phyloP scores from a whole-genome alignment of 2,888 invertebrate species.

The Diarsia rubi region DNA sequence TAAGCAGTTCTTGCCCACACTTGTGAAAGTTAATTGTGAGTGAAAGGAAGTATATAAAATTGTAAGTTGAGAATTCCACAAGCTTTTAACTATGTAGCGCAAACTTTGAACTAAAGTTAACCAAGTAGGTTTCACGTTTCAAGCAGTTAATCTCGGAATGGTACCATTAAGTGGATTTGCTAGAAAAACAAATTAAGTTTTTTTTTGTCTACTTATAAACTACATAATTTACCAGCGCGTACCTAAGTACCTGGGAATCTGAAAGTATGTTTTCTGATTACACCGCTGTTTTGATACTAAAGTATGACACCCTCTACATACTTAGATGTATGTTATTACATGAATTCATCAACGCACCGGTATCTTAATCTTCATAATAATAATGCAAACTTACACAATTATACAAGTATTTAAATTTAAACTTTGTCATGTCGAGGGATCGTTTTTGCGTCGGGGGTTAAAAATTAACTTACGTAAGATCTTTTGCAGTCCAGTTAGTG shows the following conservation, averaged over 20 bases:
- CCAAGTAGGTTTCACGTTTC: slow-evolving; percentile 5
- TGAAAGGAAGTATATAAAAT: slow-evolving; percentile 22
- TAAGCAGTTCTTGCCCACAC: slow-evolving; percentile 3
- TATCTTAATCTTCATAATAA: not conserved
- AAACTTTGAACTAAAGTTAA: slow-evolving; percentile 24
- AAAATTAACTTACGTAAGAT: not conserved
- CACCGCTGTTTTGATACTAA: not conserved
- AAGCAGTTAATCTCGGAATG: slow-evolving; percentile 18
- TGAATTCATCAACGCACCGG: not conserved
- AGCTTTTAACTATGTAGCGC: slow-evolving; percentile 11
- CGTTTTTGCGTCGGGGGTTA: too few species aligned
- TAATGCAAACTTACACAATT: too few species aligned
- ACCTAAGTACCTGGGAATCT: not conserved
- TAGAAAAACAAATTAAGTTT: not conserved
- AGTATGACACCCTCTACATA: not conserved
- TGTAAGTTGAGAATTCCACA: slow-evolving; percentile 5
- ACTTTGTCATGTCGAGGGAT: too few species aligned
- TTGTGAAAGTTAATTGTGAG: slow-evolving; percentile 43
- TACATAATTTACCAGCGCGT: not conserved
- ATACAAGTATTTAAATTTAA: too few species aligned
- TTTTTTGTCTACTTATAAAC: not conserved
- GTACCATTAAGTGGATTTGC: slow-evolving; percentile 16
- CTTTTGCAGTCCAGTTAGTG: not conserved
- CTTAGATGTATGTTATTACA: not conserved
- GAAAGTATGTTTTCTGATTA: not conserved